Base-by-base conservation (phyloP, 2,113 vertebrate genomes). In the Cyanistes caeruleus region DNA sequence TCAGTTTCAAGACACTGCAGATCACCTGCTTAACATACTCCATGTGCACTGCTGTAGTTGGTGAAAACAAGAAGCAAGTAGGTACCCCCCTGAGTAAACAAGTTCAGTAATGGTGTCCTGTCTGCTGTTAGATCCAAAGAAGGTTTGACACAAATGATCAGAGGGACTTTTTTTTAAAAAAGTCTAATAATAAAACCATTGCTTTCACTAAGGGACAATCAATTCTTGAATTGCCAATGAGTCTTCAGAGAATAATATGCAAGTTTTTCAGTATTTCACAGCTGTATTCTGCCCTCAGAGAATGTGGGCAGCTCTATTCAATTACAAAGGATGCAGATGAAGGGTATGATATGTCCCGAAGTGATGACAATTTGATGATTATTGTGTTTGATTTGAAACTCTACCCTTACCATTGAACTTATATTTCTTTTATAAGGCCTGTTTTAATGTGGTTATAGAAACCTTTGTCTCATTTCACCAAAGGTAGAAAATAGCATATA, bases 371-470 rank as follows among this genome's bases (percentile, higher is more conserved):
- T 78, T 83, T 97, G 94, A 97, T 80, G 63, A 84, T 93, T 93
- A 96, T 91, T 77, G 33, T 90, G 35, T 95, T 95, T 97, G 93
- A 96, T 93, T 93, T 91, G 70, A 86, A 94, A 69, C 31, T 81
- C 88, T 86, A 64, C 52, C 41, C 70, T 68, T 82, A 83, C 48
- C 31, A 62, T 62, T 77, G 88, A 87, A 93, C 49, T 83, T 68
- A 11, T 3, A 31, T 79, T 88, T 90, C 64, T 60, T 84, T 69
- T 65, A 53, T 60, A 79, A 93, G 18, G 41, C 10, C 27, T 53
- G 31, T 84, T 85, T 83, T 77, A 86, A 88, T 85, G n/a, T 55
- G 33, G 21, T 78, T 67, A 44, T 33, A 81, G 63, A 88, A 96
- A 88, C 15, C 18, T 95, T 84, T 89, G 48, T 82, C 44, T 84